These are phyloP conservation scores for Eubasilissa splendida DNA, from an alignment of 2,888 invertebrate species.

Conservation along the genomic window DNA sequence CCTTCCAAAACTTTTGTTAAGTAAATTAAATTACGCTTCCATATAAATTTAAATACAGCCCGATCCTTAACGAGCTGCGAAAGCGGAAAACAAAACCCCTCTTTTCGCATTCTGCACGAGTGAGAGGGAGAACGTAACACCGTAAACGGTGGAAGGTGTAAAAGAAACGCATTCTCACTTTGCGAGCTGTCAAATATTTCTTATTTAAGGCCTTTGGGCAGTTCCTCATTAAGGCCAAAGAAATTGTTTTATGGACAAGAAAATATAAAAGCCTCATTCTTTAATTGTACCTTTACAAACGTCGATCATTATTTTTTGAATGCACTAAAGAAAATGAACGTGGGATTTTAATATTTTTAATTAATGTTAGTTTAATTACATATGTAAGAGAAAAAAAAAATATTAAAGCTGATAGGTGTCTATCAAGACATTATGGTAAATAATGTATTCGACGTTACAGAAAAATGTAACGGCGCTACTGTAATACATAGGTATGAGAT, in stretches of 20 bases:
- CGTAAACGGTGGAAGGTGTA: constrained; percentile 22
- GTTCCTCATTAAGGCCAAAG: constrained; percentile 35
- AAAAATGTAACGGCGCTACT: too few relatives aligned
- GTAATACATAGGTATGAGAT: too few relatives aligned
- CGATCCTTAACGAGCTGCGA: constrained; percentile 30
- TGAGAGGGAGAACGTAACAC: background rate
- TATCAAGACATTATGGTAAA: too few relatives aligned
- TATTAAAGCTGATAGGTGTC: too few relatives aligned
- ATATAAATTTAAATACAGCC: constrained; percentile 38
- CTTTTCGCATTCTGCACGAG: constrained; percentile 4
- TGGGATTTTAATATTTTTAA: constrained; percentile 32
- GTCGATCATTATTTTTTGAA: constrained; percentile 18
- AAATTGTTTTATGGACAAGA: constrained; percentile 41
- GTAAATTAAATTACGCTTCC: constrained; percentile 36
- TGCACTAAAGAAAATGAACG: constrained; percentile 21
- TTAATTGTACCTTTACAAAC: constrained; percentile 25
- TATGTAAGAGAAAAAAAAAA: too few relatives aligned
- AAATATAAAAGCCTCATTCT: constrained; percentile 28
- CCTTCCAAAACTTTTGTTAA: constrained; percentile 29
- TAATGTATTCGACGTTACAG: too few relatives aligned
- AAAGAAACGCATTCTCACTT: constrained; percentile 38
- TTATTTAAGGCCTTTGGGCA: constrained; percentile 33
- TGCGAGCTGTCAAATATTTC: constrained; percentile 41
- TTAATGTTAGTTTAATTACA: constrained; percentile 12
- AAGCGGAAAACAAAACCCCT: constrained; percentile 9